A percentile compares a stretch with the other conserved stretches of the same genome.
Conservation (phyloP, 2,888 invertebrate genomes). For the Tetragonula carbonaria region DNA sequence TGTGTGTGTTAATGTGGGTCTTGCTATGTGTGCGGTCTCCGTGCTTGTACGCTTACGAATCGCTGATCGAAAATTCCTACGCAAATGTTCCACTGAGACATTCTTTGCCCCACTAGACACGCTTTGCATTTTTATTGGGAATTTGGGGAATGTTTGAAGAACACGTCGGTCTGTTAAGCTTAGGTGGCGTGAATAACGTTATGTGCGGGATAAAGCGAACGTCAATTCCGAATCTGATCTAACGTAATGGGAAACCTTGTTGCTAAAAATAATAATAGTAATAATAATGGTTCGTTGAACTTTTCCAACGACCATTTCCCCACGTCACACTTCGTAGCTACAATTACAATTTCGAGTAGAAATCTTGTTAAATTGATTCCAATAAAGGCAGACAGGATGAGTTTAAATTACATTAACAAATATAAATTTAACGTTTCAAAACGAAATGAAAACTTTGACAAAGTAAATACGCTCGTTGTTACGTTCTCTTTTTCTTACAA, state of each 20-base stretch:
- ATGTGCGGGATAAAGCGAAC: too few relatives aligned
- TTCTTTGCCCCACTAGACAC: neutral
- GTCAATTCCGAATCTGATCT: neutral
- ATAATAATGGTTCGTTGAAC: neutral
- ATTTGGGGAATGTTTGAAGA: neutral
- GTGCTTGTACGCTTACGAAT: neutral
- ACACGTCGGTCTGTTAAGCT: neutral
- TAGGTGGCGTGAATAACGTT: too few relatives aligned
- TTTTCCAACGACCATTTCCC: neutral
- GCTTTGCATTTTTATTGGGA: slow-evolving; percentile 14
- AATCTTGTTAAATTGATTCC: neutral
- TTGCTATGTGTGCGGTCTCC: neutral
- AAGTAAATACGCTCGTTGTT: neutral
- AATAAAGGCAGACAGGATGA: neutral
- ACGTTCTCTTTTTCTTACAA: neutral
- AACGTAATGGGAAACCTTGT: too few relatives aligned
- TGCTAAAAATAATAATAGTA: neutral
- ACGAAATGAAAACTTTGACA: neutral
- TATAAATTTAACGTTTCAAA: too few relatives aligned
- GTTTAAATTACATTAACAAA: neutral
- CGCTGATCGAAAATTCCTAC: neutral
- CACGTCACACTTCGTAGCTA: neutral
- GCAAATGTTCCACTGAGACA: neutral
- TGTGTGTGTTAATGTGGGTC: neutral
- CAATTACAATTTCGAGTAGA: neutral